Evolutionary conservation across 2,888 invertebrate species (phyloP).

Genomic region (Meiosimyza platycephala): DNA sequence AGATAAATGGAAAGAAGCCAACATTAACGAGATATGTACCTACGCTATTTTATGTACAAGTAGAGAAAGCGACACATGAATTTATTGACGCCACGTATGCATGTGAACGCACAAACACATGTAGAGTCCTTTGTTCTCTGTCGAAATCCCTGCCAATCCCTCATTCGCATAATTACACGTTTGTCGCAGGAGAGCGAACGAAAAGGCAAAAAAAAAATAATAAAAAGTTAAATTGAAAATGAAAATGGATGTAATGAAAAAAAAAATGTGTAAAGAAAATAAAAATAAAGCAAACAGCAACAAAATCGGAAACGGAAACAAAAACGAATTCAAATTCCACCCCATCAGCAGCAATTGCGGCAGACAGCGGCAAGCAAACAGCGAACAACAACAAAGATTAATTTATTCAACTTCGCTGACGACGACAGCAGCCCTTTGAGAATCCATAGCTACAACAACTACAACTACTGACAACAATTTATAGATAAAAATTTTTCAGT

Average conservation of each 20-base stretch:
- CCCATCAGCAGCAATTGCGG: neutral
- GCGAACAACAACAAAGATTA: constrained; percentile 1
- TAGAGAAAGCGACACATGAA: neutral
- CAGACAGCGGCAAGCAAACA: neutral
- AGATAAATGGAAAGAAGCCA: no score
- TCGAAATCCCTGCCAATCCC: constrained; percentile 30
- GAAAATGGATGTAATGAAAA: neutral
- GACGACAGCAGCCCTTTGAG: constrained; percentile 7
- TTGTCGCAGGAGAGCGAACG: neutral
- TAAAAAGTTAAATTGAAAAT: neutral
- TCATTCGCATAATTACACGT: constrained; percentile 24
- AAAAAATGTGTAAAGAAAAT: neutral
- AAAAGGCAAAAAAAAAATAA: neutral
- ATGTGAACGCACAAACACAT: no score
- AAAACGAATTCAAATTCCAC: constrained; percentile 22
- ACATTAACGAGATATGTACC: no score
- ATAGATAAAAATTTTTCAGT: neutral
- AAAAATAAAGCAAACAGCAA: constrained; percentile 11
- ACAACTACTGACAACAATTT: neutral
- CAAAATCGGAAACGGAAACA: constrained; percentile 20
- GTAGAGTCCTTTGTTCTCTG: neutral
- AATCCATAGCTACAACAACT: constrained; percentile 13
- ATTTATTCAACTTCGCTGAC: constrained; percentile 19
- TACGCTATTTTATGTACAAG: no score
- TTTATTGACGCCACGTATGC: neutral